Evolutionary conservation across 2,888 invertebrate genomes (phyloP), one percentile per base, ranked within the genome.

Genomic region (Eupithecia exiguata): DNA sequence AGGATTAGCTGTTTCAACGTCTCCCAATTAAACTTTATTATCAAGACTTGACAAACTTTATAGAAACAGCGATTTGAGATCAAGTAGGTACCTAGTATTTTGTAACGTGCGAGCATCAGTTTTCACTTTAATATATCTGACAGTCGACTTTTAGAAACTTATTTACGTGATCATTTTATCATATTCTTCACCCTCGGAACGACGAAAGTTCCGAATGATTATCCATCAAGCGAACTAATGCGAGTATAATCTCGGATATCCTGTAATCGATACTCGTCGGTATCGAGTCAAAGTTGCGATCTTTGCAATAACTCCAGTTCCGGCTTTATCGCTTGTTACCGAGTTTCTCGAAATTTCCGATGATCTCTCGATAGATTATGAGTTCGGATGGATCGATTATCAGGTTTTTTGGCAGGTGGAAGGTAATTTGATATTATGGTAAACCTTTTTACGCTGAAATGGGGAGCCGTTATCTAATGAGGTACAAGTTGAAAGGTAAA

Each of bases 311-410:
- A 86, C 86, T 86, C 83, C 81, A 81, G 81, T 83, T 83, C 80
- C 76, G 81, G 79, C 84, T 82, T 84, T 85, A 85, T 86, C 84
- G 79, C 86, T 88, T 84, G 86, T 88, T 89, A 87, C 81, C 74
- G 83, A 89, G 81, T 86, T 88, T 83, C 84, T 82, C 83, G 80
- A 84, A 84, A 76, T 75, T 72, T 70, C 73, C 68, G 75, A 70
- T 38, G 30, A 81, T 72, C 77, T 73, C 63, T 75, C 76, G 77
- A 79, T 75, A 76, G 75, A 74, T 78, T 78, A 78, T 79, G 74
- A 74, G 68, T 70, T 70, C 21, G 70, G 72, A 68, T 68, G 62
- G 71, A 76, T 76, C 70, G 73, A 74, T 76, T 76, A 71, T 73
- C 73, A 73, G 69, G 62, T 71, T 69, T 72, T 74, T 73, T 62